Percentiles rank a stretch among this genome's conserved stretches.
Evolutionary conservation across 2,113 vertebrate genomes (phyloP).

Genomic region (Heterochromis multidens): DNA sequence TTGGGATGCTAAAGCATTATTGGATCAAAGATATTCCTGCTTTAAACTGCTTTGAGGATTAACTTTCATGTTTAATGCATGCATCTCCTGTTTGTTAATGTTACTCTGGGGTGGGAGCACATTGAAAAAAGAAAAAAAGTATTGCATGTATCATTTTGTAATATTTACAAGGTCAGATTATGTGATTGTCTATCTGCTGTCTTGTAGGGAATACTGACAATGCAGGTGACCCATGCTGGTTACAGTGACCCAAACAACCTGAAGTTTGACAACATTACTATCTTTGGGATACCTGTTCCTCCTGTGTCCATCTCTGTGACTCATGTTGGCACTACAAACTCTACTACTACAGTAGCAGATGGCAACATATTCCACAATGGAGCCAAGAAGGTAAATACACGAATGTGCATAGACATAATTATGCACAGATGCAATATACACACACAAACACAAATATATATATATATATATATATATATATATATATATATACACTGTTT

Average conservation of each 20-base stretch:
- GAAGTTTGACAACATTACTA: slow-evolving; percentile 82
- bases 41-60: background rate
- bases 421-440: too few species aligned
- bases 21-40: slow-evolving; percentile 2
- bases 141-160: background rate
- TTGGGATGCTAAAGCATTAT: background rate
- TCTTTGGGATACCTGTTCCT: slow-evolving; percentile 74
- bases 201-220: slow-evolving; percentile 75
- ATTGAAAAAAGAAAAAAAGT: background rate
- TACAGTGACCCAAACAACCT: slow-evolving; percentile 80
- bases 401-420: background rate
- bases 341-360: rapidly evolving
- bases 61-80: slow-evolving; percentile 10
- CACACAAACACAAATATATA: too few species aligned
- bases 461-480: too few species aligned
- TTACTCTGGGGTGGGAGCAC: background rate
- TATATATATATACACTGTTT: too few species aligned
- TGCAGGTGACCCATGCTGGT: slow-evolving; percentile 55
- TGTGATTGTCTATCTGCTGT: background rate
- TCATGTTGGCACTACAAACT: background rate
- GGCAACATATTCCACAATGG: slow-evolving; percentile 48
- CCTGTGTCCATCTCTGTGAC: slow-evolving; percentile 51
- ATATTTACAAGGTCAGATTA: background rate
- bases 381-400: slow-evolving; percentile 73
- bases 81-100: background rate